Base-by-base conservation (phyloP, 2,888 invertebrate genomes). In the Gandaritis pyraliata region DNA sequence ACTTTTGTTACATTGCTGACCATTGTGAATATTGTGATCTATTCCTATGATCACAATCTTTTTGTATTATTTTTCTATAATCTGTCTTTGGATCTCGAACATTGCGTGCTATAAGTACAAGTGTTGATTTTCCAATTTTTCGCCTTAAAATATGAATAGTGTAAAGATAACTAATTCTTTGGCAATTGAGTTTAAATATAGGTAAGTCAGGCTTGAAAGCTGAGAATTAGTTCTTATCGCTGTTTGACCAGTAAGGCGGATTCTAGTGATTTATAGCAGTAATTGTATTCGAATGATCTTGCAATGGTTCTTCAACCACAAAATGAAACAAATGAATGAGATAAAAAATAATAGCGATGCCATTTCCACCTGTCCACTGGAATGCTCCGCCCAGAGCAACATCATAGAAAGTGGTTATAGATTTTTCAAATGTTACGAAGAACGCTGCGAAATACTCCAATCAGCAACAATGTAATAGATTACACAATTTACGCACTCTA, bases 401-500 rank as follows among this genome's bases (percentile, higher is more conserved):
- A 77, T 76, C 80, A 80, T 72, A 77, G 85, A 86, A 87, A 86
- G 86, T 86, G 84, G 82, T 85, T 74, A n/a, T n/a, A 74, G 77
- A 86, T 87, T 86, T 85, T 85, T 86, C 82, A 84, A 85, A 80
- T 75, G 72, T 68, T 71, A 68, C 67, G 66, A 61, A 69, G 68
- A 70, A 56, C 58, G 59, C 70, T 56, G 62, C 52, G 58, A 41
- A 52, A 64, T 63, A 61, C 49, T 48, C 52, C 47, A 48, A 46
- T 51, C 47, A 56, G 60, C 45, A 58, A 64, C 67, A 69, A 65
- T 64, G 58, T 62, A 49, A 65, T 52, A 60, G 59, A 60, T 64
- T 64, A 49, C 48, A 61, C 54, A 55, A 61, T 64, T 41, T 54
- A 55, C 48, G 43, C 56, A 58, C 51, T 33, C 43, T 33, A 56